These are phyloP conservation scores for Alca torda DNA, from an alignment of 2,797 vertebrate species.

Conservation along the genomic window DNA sequence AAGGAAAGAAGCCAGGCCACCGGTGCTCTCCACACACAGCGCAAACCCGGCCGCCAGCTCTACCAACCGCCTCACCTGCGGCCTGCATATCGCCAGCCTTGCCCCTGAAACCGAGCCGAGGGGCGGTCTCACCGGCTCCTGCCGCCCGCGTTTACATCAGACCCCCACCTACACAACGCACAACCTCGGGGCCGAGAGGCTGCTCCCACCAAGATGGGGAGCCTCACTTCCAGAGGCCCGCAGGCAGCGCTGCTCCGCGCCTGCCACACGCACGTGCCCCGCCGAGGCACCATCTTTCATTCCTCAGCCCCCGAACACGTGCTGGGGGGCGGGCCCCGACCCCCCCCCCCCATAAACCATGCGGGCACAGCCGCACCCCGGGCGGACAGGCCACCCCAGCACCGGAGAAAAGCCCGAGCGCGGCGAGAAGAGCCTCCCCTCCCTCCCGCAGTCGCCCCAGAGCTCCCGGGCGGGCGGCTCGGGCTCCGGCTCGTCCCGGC, in stretches of 20 bases:
- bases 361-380: not conserved
- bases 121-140: not conserved
- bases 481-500: not conserved
- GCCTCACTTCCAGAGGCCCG: not conserved
- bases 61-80: fast-evolving
- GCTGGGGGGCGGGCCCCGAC: not conserved
- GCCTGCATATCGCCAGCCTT: fast-evolving
- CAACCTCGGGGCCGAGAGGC: fast-evolving
- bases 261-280: not conserved
- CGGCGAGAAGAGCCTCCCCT: not conserved
- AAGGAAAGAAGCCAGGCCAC: not conserved
- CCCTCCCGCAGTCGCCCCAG: fast-evolving
- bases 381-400: not conserved
- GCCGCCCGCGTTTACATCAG: not conserved
- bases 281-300: not conserved
- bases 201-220: not conserved
- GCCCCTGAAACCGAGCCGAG: fast-evolving
- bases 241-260: fast-evolving
- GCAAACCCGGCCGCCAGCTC: not conserved
- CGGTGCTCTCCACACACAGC: fast-evolving
- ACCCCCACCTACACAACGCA: fast-evolving
- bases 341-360: not conserved
- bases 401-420: fast-evolving
- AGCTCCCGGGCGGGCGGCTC: not conserved
- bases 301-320: not conserved